Evolutionary conservation across 2,888 invertebrate species (phyloP), one percentile per base, ranked within the genome.

Genomic region (Oxycera nigricornis): DNA sequence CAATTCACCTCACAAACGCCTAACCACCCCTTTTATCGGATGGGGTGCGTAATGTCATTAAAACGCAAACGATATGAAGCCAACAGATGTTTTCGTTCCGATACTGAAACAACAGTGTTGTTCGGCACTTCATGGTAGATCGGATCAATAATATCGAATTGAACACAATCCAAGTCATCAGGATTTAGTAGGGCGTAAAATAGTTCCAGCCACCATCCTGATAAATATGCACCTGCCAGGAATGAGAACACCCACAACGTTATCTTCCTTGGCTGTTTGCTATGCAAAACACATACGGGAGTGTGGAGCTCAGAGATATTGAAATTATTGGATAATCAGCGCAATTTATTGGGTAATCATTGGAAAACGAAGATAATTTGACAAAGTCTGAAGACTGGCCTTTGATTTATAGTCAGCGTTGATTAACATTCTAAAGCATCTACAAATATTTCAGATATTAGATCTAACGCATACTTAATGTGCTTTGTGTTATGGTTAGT

Each of bases 141-240:
- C 52, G 24, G 22, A 55, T 55, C 52, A 24, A 55, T 55, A 55
- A 55, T 22, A 55, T 55, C 22, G 24, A 22, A 55, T 55, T 11
- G 52, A 55, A 55, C 24, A 24, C n/a, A 55, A 55, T 55, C 22
- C 52, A 55, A 55, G 52, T 24, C 52, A 55, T 55, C 52, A 55
- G 52, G 52, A 55, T 55, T 55, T 55, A 20, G 52, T 55, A 24
- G 52, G 52, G 52, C 52, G 52, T 55, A 55, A 55, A 55, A 55
- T 55, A 55, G 52, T 55, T 55, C 52, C 2, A 55, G 17, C 9
- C 52, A 20, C 52, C 22, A 20, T 55, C 2, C 24, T 24, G 22
- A 55, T 24, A 55, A 55, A 55, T 24, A 55, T 55, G 7, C 52
- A 20, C 52, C 22, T 20, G 4, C 17, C 22, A 9, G 24, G 22